Evolutionary conservation across 2,888 invertebrate genomes (phyloP).

Genomic region (Limnephilus lunatus): DNA sequence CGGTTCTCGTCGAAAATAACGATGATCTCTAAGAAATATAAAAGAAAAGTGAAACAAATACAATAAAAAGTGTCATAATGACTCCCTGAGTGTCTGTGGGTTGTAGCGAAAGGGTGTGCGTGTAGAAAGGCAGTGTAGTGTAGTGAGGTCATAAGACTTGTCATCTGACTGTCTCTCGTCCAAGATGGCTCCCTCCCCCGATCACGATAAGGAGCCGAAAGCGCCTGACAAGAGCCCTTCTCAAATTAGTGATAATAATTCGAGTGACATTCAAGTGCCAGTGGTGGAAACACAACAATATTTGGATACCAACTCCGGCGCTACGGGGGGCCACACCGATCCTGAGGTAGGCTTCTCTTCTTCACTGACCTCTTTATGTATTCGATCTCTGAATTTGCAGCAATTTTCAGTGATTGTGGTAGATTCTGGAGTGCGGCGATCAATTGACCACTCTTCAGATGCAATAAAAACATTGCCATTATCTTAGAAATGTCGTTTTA

Average conservation of each 20-base stretch:
- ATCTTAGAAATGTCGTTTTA: slow-evolving; percentile 29
- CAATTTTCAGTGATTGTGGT: slow-evolving; percentile 70
- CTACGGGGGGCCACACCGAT: slow-evolving; percentile 71
- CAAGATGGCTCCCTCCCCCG: slow-evolving; percentile 89
- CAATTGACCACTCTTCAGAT: background rate
- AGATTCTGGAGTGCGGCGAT: slow-evolving; percentile 61
- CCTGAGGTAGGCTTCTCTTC: slow-evolving; percentile 72
- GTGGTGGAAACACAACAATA: slow-evolving; percentile 73
- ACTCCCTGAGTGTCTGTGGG: slow-evolving; percentile 70
- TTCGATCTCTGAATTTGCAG: slow-evolving; percentile 66
- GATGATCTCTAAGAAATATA: slow-evolving; percentile 71
- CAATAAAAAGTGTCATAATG: slow-evolving; percentile 71
- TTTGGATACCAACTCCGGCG: slow-evolving; percentile 73
- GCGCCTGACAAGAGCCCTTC: slow-evolving; percentile 82
- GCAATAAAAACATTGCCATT: background rate
- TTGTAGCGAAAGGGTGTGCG: slow-evolving; percentile 55
- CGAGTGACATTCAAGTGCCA: slow-evolving; percentile 74
- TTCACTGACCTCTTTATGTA: slow-evolving; percentile 68
- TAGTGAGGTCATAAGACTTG: slow-evolving; percentile 77
- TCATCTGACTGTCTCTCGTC: slow-evolving; percentile 79
- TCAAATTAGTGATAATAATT: slow-evolving; percentile 74
- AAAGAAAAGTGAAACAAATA: slow-evolving; percentile 70
- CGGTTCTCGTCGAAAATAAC: slow-evolving; percentile 75
- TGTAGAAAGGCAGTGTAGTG: slow-evolving; percentile 45
- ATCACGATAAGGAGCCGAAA: slow-evolving; percentile 86